Conservation (phyloP, 2,797 vertebrate genomes). For the Enteromius thamalakanensis region DNA sequence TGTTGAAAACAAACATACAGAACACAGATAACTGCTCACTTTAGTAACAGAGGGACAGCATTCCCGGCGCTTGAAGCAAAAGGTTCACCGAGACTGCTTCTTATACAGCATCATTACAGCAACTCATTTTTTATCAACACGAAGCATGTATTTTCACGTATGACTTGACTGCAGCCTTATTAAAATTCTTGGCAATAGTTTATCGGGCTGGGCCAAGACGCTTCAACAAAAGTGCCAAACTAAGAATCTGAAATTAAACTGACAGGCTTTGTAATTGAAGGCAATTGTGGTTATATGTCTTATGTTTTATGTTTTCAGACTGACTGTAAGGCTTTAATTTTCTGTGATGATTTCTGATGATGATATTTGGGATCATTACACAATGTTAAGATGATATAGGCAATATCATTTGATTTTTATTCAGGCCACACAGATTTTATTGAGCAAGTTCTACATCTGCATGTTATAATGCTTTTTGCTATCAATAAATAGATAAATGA, state of each 20-base stretch:
- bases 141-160: constrained; percentile 58
- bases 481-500: not conserved
- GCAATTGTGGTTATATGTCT: constrained; percentile 50
- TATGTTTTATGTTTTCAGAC: constrained; percentile 14
- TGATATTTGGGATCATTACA: constrained; percentile 1
- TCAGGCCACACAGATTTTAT: constrained; percentile 3
- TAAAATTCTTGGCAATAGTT: constrained; percentile 56
- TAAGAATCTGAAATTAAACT: constrained; percentile 48
- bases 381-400: not conserved
- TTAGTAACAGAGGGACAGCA: constrained; percentile 44
- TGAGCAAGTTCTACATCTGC: not conserved
- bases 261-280: constrained; percentile 55
- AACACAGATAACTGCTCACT: constrained; percentile 60
- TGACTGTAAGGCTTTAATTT: constrained; percentile 3
- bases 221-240: constrained; percentile 48
- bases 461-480: not conserved
- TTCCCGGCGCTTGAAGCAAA: not conserved
- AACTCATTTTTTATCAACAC: constrained; percentile 39
- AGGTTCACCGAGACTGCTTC: constrained; percentile 46
- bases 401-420: not conserved
- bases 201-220: constrained; percentile 33
- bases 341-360: constrained; percentile 28
- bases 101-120: constrained; percentile 39
- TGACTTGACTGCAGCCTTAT: constrained; percentile 44
- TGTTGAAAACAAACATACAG: constrained; percentile 62